Percentiles rank a stretch among this genome's conserved stretches.
phyloP scores from a whole-genome alignment of 1,140 invertebrate genomes.

The Dryas iulia region DNA sequence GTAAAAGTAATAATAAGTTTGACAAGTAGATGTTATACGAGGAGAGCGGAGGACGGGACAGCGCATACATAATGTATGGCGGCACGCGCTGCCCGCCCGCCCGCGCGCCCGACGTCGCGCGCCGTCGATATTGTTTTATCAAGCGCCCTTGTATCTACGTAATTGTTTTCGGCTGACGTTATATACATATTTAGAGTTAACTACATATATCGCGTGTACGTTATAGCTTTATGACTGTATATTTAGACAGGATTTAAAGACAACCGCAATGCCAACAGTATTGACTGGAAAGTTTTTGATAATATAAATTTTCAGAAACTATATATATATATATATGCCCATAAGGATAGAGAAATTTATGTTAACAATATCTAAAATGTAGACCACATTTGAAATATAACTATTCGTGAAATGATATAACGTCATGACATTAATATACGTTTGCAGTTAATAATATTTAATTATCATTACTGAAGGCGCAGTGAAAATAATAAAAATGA shows the following conservation, averaged over 20 bases:
- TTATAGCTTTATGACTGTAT: neutral
- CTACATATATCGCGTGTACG: neutral
- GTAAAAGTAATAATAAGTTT: neutral
- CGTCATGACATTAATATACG: neutral
- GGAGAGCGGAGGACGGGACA: neutral
- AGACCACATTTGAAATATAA: too few relatives aligned
- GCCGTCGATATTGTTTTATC: neutral
- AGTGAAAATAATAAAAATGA: neutral
- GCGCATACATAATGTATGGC: neutral
- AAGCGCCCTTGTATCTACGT: neutral
- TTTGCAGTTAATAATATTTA: slow-evolving; percentile 2
- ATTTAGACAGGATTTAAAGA: neutral
- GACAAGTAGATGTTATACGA: neutral
- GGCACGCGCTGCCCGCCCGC: neutral
- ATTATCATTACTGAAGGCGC: neutral
- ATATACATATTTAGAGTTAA: neutral
- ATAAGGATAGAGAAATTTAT: too few relatives aligned
- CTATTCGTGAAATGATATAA: neutral
- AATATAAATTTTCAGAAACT: too few relatives aligned
- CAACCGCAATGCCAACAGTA: neutral
- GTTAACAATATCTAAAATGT: too few relatives aligned
- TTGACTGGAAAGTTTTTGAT: neutral
- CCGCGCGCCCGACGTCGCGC: too few relatives aligned
- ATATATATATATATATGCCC: too few relatives aligned
- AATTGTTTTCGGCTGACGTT: neutral